Conservation (phyloP, 1,140 invertebrate species). For the Drosophila teissieri region DNA sequence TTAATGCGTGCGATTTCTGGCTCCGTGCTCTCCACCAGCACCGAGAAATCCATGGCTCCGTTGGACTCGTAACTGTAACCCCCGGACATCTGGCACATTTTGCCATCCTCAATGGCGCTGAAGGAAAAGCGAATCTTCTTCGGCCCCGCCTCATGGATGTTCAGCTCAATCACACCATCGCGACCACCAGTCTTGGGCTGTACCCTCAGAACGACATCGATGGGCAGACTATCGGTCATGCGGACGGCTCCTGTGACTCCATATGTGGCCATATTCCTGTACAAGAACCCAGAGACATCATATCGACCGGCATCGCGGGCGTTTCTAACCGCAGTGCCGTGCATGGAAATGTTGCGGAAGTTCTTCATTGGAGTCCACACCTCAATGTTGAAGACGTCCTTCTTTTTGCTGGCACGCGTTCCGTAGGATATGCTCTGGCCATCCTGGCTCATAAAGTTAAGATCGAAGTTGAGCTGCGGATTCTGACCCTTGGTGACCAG, state of each 20-base stretch:
- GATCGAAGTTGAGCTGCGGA: slow-evolving; percentile 68
- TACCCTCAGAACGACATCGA: slow-evolving; percentile 55
- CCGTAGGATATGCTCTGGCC: slow-evolving; percentile 65
- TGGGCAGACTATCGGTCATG: slow-evolving; percentile 49
- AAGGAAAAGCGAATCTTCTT: slow-evolving; percentile 73
- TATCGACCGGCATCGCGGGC: slow-evolving; percentile 49
- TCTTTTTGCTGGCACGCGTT: slow-evolving; percentile 58
- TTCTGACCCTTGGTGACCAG: slow-evolving; percentile 46
- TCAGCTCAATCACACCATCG: slow-evolving; percentile 74
- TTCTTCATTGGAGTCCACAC: slow-evolving; percentile 76
- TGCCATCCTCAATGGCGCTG: slow-evolving; percentile 74
- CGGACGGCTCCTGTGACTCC: slow-evolving; percentile 60
- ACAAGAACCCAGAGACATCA: slow-evolving; percentile 65
- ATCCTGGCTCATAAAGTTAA: slow-evolving; percentile 58
- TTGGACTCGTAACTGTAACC: slow-evolving; percentile 61
- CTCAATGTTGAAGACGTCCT: slow-evolving; percentile 77
- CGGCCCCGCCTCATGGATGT: slow-evolving; percentile 52
- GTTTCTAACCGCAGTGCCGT: slow-evolving; percentile 55
- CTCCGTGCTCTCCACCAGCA: slow-evolving; percentile 70
- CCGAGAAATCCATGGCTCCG: slow-evolving; percentile 67
- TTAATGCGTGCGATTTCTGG: slow-evolving; percentile 73
- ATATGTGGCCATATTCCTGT: slow-evolving; percentile 75
- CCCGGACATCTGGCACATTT: slow-evolving; percentile 76
- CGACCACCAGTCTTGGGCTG: slow-evolving; percentile 67
- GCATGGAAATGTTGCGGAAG: slow-evolving; percentile 77